Evolutionary conservation across 2,113 vertebrate genomes (phyloP).

Genomic region (Amblyornis subalaris): DNA sequence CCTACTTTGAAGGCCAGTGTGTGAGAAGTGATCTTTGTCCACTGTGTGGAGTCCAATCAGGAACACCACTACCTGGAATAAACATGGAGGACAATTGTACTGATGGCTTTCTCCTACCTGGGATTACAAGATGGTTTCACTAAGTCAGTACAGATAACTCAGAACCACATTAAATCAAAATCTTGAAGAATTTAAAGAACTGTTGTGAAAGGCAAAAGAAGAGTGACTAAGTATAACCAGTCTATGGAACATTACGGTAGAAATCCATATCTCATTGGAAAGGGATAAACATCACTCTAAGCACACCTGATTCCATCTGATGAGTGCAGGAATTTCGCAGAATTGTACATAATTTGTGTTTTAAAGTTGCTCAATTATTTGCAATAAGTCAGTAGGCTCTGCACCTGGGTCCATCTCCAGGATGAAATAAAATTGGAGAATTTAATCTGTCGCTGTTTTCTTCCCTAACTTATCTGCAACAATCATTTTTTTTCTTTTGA

Average conservation of each 20-base stretch:
- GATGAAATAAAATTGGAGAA: background rate
- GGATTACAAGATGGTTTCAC: background rate
- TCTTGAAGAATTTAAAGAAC: background rate
- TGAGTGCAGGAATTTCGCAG: background rate
- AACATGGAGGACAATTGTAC: background rate
- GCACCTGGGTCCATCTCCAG: background rate
- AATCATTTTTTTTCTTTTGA: background rate
- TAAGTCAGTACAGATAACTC: background rate
- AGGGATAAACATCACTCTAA: background rate
- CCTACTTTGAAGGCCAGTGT: background rate
- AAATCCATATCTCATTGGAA: background rate
- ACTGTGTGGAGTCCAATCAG: background rate
- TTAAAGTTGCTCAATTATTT: background rate
- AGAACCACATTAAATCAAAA: background rate
- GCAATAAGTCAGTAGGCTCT: background rate
- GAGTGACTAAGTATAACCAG: background rate
- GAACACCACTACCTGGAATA: background rate
- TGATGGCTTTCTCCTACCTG: background rate
- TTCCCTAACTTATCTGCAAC: background rate
- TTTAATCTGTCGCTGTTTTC: background rate
- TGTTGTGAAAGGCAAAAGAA: background rate
- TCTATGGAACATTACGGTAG: background rate
- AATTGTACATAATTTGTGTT: background rate
- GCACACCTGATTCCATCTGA: background rate
- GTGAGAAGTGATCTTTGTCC: background rate